These are phyloP conservation scores for Leucosticte australis DNA, from an alignment of 2,113 vertebrate genomes.

Conservation along the genomic window DNA sequence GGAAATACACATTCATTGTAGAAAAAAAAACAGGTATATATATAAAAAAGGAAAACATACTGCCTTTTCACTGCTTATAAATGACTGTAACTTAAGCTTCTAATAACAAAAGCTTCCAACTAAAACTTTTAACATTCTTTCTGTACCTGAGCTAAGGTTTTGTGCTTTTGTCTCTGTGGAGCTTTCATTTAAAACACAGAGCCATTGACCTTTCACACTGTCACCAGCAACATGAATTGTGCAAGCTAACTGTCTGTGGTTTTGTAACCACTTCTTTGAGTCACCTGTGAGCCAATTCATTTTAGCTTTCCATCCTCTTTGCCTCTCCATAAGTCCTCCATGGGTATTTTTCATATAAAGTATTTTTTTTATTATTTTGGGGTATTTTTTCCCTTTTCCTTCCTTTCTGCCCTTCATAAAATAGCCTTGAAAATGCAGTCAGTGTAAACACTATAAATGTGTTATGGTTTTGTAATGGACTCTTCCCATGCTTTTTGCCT, in stretches of 20 bases:
- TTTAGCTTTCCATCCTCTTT: neutral
- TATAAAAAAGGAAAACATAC: neutral
- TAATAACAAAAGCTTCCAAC: neutral
- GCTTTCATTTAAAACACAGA: neutral
- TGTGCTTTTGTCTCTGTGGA: neutral
- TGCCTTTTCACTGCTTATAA: neutral
- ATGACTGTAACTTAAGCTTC: neutral
- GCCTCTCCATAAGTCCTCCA: neutral
- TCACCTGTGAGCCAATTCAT: neutral
- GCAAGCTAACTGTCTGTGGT: neutral
- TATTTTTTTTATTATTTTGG: neutral
- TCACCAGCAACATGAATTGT: neutral
- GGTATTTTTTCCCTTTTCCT: neutral
- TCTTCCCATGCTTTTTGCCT: neutral
- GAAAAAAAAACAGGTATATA: fast-evolving
- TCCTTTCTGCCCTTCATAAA: neutral
- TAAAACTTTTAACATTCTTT: neutral
- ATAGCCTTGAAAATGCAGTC: neutral
- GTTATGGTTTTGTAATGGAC: neutral
- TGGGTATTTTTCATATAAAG: neutral
- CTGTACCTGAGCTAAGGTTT: neutral
- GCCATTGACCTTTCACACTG: neutral
- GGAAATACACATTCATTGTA: neutral
- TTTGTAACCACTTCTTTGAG: neutral
- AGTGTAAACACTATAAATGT: neutral